Conservation (phyloP, 2,888 invertebrate species). For the Nemapogon koenigi region DNA sequence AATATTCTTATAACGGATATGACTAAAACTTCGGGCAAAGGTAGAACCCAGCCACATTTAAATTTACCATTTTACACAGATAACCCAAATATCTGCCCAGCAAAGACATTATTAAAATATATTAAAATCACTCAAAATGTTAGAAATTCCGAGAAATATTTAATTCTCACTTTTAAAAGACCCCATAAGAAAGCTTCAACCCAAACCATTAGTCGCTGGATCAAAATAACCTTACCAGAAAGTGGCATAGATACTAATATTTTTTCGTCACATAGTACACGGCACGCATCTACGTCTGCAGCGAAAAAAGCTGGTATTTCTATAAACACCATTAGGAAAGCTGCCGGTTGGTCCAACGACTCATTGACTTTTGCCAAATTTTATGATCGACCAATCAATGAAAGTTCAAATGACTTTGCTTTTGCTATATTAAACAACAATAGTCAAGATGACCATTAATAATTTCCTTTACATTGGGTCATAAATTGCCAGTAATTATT, state of each 20-base stretch:
- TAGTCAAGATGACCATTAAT: too few relatives aligned
- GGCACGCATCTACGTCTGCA: slow-evolving; percentile 14
- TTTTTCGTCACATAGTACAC: slow-evolving; percentile 13
- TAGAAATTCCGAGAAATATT: slow-evolving; percentile 1
- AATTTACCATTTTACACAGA: slow-evolving; percentile 1
- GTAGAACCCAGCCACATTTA: slow-evolving; percentile 4
- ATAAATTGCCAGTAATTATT: too few relatives aligned
- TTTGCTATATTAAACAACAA: too few relatives aligned
- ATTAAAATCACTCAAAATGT: slow-evolving; percentile 2
- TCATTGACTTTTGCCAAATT: slow-evolving; percentile 8
- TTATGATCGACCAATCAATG: slow-evolving; percentile 9
- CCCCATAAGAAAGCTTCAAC: slow-evolving; percentile 2
- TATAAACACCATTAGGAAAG: background rate
- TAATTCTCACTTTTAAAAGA: slow-evolving; percentile 6
- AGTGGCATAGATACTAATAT: slow-evolving; percentile 12
- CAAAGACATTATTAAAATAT: slow-evolving; percentile 1
- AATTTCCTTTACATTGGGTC: too few relatives aligned
- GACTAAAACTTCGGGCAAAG: slow-evolving; percentile 8
- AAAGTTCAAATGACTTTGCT: too few relatives aligned
- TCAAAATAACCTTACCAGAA: slow-evolving; percentile 2
- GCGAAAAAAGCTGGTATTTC: slow-evolving; percentile 5
- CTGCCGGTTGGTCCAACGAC: slow-evolving; percentile 10
- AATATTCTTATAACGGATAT: slow-evolving; percentile 3
- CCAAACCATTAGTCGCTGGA: slow-evolving; percentile 10
- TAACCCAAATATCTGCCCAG: slow-evolving; percentile 9